Conservation (phyloP, 2,888 invertebrate species). For the Eucera pruinosa region DNA sequence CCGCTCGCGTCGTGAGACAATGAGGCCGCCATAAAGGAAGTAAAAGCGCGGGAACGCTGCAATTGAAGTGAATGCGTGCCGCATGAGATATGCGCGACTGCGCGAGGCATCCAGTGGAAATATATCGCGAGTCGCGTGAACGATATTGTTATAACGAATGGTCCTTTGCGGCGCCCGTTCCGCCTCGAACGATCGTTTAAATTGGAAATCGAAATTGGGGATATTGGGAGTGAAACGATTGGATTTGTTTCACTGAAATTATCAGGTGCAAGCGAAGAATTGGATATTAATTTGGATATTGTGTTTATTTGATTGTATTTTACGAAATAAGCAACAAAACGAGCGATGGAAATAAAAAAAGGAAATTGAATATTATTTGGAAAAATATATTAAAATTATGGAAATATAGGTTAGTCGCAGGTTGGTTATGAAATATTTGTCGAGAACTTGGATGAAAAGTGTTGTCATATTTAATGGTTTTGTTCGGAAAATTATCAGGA, state of each 20-base stretch:
- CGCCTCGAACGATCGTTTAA: neutral
- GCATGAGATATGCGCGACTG: slow-evolving; percentile 62
- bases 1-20: slow-evolving; percentile 57
- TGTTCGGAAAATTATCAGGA: neutral
- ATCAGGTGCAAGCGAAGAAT: too few relatives aligned
- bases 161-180: neutral
- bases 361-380: too few relatives aligned
- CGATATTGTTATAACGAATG: slow-evolving; percentile 43
- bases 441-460: too few relatives aligned
- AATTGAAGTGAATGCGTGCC: slow-evolving; percentile 66
- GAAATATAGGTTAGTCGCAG: too few relatives aligned
- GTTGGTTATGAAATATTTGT: too few relatives aligned
- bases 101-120: slow-evolving; percentile 38
- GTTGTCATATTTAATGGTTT: too few relatives aligned
- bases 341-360: too few relatives aligned
- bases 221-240: neutral
- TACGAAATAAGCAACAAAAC: too few relatives aligned
- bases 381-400: too few relatives aligned
- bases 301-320: neutral
- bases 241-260: too few relatives aligned
- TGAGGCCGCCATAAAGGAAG: slow-evolving; percentile 66
- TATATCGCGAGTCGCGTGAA: slow-evolving; percentile 32
- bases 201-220: slow-evolving; percentile 19
- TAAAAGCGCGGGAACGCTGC: slow-evolving; percentile 65
- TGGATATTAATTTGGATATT: neutral